Base-by-base conservation (phyloP, 2,888 invertebrate genomes). In the Tiliacea aurago region DNA sequence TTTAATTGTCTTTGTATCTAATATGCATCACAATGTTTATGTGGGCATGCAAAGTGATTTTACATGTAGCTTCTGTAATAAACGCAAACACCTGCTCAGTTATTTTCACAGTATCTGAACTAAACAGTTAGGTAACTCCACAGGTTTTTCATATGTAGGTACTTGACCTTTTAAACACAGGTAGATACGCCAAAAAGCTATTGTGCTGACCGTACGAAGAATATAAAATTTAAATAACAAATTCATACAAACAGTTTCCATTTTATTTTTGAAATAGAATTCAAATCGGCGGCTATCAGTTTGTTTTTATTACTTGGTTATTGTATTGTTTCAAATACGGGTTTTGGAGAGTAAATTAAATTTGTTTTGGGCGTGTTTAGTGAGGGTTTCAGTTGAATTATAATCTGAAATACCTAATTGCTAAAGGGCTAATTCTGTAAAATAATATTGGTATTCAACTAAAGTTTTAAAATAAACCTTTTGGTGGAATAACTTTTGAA, bases 271-370 rank as follows among this genome's bases (percentile, higher is more conserved):
- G 3, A 11, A 63, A 74, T 63, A n/a, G 20, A 70, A 74, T 65
- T 73, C 18, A 33, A 69, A 53, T 73, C 20, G 1, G 33, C 11
- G 53, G 15, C 5, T 18, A 43, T 51, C 20, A 33, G 49, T 37
- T 63, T 28, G 33, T 43, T 78, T 78, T 68, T 61, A 64, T 78
- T 53, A 37, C 13, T 47, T 4, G 43, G 66, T 70, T 67, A 79
- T 76, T 55, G n/a, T 63, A 59, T 69, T 72, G 62, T 59, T 74
- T 58, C 37, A 18, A 70, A 69, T 20, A 51, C 7, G 18, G 69
- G 51, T 64, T 80, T 55, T 13, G 28, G 0, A 58, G 43, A 51
- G 55, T 61, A 65, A 49, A 65, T 69, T 76, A n/a, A 56, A 62
- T 71, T 77, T 51, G 45, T 66, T 51, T 71, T 41, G 23, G 33